phyloP scores from a whole-genome alignment of 2,888 invertebrate genomes.

The Ferrisia virgata region DNA sequence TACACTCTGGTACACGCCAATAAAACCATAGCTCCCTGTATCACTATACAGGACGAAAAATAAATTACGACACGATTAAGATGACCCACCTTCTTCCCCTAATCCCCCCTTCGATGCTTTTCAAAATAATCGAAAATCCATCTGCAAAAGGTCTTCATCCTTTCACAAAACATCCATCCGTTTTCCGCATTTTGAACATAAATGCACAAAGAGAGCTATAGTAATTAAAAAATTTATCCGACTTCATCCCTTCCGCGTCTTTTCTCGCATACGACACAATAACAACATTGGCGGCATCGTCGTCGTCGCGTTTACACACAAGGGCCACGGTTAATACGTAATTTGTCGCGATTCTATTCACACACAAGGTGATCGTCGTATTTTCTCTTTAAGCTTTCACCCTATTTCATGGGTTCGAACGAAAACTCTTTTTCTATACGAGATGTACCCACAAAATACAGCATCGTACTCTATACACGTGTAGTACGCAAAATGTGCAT shows the following conservation, averaged over 20 bases:
- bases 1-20: no score
- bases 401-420: not conserved
- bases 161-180: not conserved
- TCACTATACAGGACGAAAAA: not conserved
- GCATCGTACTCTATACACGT: not conserved
- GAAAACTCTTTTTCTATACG: not conserved
- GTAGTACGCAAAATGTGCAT: not conserved
- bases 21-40: not conserved
- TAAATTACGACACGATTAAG: not conserved
- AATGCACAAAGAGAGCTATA: not conserved
- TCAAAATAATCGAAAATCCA: not conserved
- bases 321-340: not conserved
- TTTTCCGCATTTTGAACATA: not conserved
- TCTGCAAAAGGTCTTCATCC: not conserved
- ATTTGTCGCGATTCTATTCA: slow-evolving; percentile 13
- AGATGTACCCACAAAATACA: not conserved
- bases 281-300: not conserved
- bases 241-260: not conserved
- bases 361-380: not conserved
- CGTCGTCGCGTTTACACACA: not conserved
- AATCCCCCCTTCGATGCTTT: not conserved
- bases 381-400: not conserved
- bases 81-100: no score
- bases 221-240: not conserved
- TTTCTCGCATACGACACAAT: not conserved